phyloP scores from a whole-genome alignment of 37 sponge, comb jelly and placozoan species.

The Ianthella basta region DNA sequence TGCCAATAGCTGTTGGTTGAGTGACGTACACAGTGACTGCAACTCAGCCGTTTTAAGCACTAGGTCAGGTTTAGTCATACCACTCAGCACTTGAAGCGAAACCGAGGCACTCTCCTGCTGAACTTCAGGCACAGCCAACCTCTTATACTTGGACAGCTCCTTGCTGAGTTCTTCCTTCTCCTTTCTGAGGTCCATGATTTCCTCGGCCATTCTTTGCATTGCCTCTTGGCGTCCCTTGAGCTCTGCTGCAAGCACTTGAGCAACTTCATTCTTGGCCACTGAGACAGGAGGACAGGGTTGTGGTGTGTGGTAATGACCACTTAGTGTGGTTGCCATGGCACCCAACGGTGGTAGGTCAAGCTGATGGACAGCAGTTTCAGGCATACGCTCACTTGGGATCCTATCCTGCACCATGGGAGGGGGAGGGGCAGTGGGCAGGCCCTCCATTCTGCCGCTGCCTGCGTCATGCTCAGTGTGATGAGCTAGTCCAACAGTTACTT shows the following conservation, averaged over 20 bases:
- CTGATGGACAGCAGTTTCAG: no score
- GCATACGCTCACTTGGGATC: no score
- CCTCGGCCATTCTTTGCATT: slow-evolving; percentile 39
- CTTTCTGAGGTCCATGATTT: slow-evolving; percentile 34
- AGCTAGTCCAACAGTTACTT: no score
- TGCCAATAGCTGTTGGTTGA: background rate
- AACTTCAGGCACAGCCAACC: background rate
- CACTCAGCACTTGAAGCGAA: background rate
- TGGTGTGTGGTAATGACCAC: no score
- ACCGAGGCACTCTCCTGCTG: background rate
- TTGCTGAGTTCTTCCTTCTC: slow-evolving; percentile 37
- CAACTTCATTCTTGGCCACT: background rate
- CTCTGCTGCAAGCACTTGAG: background rate
- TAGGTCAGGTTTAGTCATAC: slow-evolving; percentile 47
- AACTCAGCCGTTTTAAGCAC: slow-evolving; percentile 35
- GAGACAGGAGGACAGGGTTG: no score
- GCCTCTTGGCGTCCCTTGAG: slow-evolving; percentile 7
- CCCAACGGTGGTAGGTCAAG: no score
- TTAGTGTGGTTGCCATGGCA: no score
- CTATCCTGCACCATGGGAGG: no score
- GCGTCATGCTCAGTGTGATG: no score
- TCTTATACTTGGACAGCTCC: slow-evolving; percentile 37
- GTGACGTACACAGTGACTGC: background rate
- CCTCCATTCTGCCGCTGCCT: no score
- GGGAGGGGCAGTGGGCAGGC: no score